Base-by-base conservation (phyloP, 2,888 invertebrate genomes). In the Drosophila incognita region DNA sequence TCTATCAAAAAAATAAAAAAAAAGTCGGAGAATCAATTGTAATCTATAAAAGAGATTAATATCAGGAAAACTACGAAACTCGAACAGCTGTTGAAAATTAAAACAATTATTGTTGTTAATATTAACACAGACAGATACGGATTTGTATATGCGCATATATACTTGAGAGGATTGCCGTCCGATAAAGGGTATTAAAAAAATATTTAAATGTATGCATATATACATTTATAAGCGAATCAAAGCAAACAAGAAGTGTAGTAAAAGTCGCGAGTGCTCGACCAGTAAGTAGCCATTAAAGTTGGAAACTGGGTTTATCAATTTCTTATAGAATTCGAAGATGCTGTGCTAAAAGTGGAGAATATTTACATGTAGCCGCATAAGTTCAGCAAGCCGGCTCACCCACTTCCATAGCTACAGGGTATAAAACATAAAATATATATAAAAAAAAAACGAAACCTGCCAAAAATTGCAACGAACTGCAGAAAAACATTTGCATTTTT, bases 401-500 rank as follows among this genome's bases (percentile, higher is more conserved):
- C 36, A 24, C n/a, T 49, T 48, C 36, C 18, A 29, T 15, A 24
- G 7, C 49, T 42, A 67, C 57, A 52, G 56, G 57, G 74, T 46
- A 75, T 42, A 51, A 27, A 29, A 31, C 42, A 31, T 56, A 21
- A 40, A 42, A 31, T 21, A 42, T 7, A 46, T 5, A n/a, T 79
- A n/a, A 10, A n/a, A 82, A n/a, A 38, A 49, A 56, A 81, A 72
- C 72, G 67, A 80, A 85, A 68, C 69, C 80, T 59, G 69, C 54
- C 70, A 71, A 75, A 87, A 81, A 69, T 65, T 70, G 81, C 74
- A 77, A 60, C 65, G 72, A 66, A 86, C 87, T 83, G 62, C 62
- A 65, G 68, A 74, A 71, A 78, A 68, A 73, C 61, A 89, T 85
- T 89, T 85, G 90, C 88, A 89, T 89, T 89, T 85, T 85, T 87